Base-by-base conservation (phyloP, 2,797 vertebrate species). In the Coranthus polyacanthus region DNA sequence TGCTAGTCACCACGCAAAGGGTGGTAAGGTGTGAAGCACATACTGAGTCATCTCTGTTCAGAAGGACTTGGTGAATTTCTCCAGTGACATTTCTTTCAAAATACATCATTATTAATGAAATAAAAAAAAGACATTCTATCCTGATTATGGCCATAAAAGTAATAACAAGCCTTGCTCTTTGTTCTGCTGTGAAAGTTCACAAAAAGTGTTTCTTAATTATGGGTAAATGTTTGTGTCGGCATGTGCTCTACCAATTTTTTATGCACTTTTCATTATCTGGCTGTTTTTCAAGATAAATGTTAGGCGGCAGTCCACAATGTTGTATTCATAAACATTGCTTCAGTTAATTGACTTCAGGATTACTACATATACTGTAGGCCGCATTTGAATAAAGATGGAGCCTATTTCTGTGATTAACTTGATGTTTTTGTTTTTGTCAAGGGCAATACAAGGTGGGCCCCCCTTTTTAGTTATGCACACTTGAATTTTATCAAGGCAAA, bases 11-110 rank as follows among this genome's bases (percentile, higher is more conserved):
- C 42, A 36, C 59, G 59, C 64, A 60, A 22, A 65, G 46, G 15
- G 70, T 62, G 54, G 56, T 75, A 29, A 79, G 60, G 53, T 75
- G 82, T 54, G 55, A 69, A 80, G 62, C 39, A 50, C 26, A 69
- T 51, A 82, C 62, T 88, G 82, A 88, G 68, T 72, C 67, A 72
- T 74, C 63, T 68, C 21, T 51, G n/a, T 42, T 59, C 56, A 60
- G 12, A 53, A 42, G n/a, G 64, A 53, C 54, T n/a, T 17, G 29
- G 39, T 54, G 51, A 66, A 57, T 34, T n/a, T n/a, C n/a, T n/a
- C 6, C 22, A 51, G 43, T 43, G 5, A n/a, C n/a, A n/a, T n/a
- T 36, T 53, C 29, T 54, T 47, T 42, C 1, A 51, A 43, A 37
- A 69, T 29, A 54, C 42, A 67, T 66, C 12, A 41, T 1, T 43